Evolutionary conservation across 2,888 invertebrate species (phyloP), one percentile per base, ranked within the genome.

Genomic region (Pristionchus exspectatus): DNA sequence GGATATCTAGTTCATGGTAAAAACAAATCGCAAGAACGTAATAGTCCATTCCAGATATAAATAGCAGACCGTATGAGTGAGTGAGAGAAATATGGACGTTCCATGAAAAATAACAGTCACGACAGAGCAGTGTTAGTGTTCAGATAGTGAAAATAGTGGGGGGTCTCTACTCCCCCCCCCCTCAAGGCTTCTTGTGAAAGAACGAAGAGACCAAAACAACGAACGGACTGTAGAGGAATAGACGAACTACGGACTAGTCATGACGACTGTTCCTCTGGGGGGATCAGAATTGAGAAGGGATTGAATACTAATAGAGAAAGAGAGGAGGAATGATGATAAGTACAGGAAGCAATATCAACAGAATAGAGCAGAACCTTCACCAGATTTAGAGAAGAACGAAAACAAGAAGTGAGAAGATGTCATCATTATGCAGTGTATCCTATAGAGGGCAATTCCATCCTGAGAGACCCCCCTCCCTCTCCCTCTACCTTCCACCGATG

Each of bases 81-180:
- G 54, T 16, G 72, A 27, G 27, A 72, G 3, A 72, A 72, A 33
- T 33, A 33, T 14, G 33, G 72, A 2, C 27, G 18, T 72, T 72
- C 72, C 14, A 72, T 72, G 72, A 72, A 72, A 63, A 72, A 72
- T 72, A 72, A 72, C 72, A 72, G 72, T 18, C 72, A 72, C n/a
- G 72, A 27, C 72, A 18, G 33, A 72, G 30, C 10, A 72, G 72
- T 24, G 33, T 63, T 63, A n/a, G 63, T 63, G 63, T 63, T 63
- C 63, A 16, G 33, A 72, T 27, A 27, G 72, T n/a, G 72, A 30
- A 72, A 72, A 72, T 33, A 33, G 72, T 27, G 38, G 38, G 38
- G 14, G 16, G 24, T 72, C 72, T 72, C 72, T 72, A 18, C 12
- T n/a, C 24, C 66, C n/a, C n/a, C 10, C 72, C 16, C 72, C 1